Conservation (phyloP, 2,797 vertebrate species). For the Melopsittacus undulatus region DNA sequence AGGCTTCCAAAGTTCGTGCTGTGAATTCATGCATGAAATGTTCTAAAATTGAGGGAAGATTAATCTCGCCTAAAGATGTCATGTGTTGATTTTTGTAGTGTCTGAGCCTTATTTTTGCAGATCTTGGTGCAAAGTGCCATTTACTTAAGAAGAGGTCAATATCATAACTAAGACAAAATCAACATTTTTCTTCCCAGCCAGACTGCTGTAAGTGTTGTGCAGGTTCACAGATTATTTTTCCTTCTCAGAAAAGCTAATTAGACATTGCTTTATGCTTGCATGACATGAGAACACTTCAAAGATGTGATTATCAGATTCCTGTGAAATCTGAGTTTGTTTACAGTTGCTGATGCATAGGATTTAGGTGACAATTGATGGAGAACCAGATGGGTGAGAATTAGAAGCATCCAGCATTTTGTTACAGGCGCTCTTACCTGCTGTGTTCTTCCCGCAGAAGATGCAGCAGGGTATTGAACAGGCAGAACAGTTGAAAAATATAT, state of each 20-base stretch:
- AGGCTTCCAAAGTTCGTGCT: neutral
- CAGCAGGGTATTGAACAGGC: neutral
- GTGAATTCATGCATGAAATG: neutral
- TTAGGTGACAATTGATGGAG: constrained; percentile 1
- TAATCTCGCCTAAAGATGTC: neutral
- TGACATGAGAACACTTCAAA: neutral
- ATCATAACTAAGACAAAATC: neutral
- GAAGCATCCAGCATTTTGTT: neutral
- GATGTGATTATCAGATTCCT: neutral
- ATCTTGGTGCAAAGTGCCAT: neutral
- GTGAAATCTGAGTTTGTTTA: neutral
- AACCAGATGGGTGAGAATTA: neutral
- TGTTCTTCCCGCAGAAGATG: neutral
- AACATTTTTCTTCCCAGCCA: neutral
- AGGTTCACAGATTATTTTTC: neutral
- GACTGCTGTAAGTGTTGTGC: neutral
- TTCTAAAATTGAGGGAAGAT: neutral
- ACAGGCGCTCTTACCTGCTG: neutral
- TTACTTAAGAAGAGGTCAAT: neutral
- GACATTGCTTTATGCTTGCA: neutral
- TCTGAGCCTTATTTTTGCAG: neutral
- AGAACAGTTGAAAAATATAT: neutral
- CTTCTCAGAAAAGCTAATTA: neutral
- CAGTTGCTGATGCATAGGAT: neutral
- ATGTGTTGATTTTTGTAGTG: neutral